Base-by-base conservation (phyloP, 92 coral and sea anemone genomes). In the Galaxea fascicularis region DNA sequence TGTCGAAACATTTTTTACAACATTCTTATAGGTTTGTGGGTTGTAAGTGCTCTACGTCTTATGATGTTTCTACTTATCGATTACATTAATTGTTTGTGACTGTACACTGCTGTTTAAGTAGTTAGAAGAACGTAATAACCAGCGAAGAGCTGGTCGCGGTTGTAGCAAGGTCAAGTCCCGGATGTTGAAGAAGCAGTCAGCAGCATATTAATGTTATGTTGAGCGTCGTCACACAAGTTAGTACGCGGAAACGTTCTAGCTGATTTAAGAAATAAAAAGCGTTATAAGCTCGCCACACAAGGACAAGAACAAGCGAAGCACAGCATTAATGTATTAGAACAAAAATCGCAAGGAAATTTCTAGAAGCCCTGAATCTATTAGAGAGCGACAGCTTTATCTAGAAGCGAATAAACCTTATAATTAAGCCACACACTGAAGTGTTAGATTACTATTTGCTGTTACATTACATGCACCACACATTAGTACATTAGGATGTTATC, bases 161-260 rank as follows among this genome's bases (percentile, higher is more conserved):
- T n/a, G n/a, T n/a, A n/a, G n/a, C 31, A 29, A 76, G n/a, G 68
- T 35, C 30, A 5, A 75, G 35, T 60, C 68, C 52, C 70, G 39
- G 81, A 31, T 76, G 81, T 13, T 17, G 4, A 76, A 51, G 25
- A 28, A 12, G 47, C 51, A 0, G 79, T 56, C 65, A 21, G 67
- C 49, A 15, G n/a, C n/a, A 57, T 30, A 28, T 60, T 75, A 17
- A 29, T 22, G 9, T 30, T 10, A 39, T 13, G 63, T 13, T 31
- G 49, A 6, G 35, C 13, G 30, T 28, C 20, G 47, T 75, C 79
- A 75, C 65, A 75, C 67, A 75, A 0, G 35, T 56, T 30, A 75
- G 65, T 10, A 58, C 21, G n/a, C 17, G 49, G 18, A 35, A 17
- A 25, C 25, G 6, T 25, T 21, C 31, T 0, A 62, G 67, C 8